phyloP scores from a whole-genome alignment of 2,888 invertebrate species.

The Cremastobaeus sp. region DNA sequence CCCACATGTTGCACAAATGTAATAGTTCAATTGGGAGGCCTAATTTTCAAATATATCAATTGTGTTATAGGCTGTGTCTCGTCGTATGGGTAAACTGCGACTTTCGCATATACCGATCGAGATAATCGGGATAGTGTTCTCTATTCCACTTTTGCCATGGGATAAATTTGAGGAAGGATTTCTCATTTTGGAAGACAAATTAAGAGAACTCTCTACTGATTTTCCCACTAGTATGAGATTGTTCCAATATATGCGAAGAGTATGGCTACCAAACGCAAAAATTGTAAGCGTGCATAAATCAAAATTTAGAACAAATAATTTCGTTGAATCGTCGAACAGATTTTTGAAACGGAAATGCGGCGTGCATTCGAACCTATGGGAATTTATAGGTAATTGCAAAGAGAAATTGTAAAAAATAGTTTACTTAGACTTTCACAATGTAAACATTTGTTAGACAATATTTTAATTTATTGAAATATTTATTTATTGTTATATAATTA shows the following conservation, averaged over 20 bases:
- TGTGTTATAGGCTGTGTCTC: neutral
- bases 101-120: neutral
- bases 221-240: neutral
- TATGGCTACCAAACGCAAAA: neutral
- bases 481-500: too few relatives aligned
- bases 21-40: too few relatives aligned
- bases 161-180: neutral
- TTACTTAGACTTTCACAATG: too few relatives aligned
- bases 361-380: conserved; percentile 1
- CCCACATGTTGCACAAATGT: too few relatives aligned
- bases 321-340: neutral
- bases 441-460: too few relatives aligned
- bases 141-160: neutral
- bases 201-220: neutral
- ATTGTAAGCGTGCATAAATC: neutral
- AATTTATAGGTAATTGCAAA: neutral
- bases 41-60: too few relatives aligned
- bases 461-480: too few relatives aligned
- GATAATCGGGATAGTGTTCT: neutral
- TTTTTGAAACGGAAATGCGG: conserved; percentile 1
- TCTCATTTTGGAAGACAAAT: neutral
- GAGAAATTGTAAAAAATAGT: too few relatives aligned
- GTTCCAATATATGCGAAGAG: neutral
- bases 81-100: neutral
- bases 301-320: conserved; percentile 1